A percentile compares a stretch with the other conserved stretches of the same genome.
These are phyloP conservation scores for Channallabes apus DNA, from an alignment of 2,797 vertebrate species.

Conservation along the genomic window DNA sequence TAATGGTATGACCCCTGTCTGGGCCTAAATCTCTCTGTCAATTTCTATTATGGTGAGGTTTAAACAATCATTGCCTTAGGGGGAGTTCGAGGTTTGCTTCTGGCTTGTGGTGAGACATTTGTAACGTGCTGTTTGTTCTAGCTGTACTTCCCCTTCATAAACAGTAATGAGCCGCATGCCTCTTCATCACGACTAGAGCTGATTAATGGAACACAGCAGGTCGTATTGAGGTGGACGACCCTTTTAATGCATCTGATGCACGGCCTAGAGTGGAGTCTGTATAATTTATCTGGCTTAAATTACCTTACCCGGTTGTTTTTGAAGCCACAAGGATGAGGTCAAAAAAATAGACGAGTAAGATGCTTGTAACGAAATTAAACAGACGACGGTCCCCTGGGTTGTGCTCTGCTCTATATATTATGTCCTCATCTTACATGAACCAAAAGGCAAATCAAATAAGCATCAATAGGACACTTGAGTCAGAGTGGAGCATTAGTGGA, in stretches of 20 bases:
- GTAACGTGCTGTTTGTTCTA: constrained; percentile 46
- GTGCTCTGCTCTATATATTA: constrained; percentile 20
- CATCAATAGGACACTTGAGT: constrained; percentile 30
- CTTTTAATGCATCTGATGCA: constrained; percentile 25
- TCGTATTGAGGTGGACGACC: constrained; percentile 24
- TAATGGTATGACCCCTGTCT: constrained; percentile 46
- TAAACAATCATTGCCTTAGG: constrained; percentile 42
- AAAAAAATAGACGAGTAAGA: constrained; percentile 35
- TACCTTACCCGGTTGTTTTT: constrained; percentile 26
- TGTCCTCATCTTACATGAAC: constrained; percentile 38
- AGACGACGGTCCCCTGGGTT: constrained; percentile 21
- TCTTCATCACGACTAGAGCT: constrained; percentile 36
- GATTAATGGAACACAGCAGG: constrained; percentile 48
- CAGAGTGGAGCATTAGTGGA: constrained; percentile 13
- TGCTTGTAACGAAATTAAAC: constrained; percentile 35
- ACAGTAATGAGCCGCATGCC: constrained; percentile 33
- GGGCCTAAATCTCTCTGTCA: constrained; percentile 35
- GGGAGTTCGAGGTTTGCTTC: constrained; percentile 35
- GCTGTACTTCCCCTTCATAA: constrained; percentile 42
- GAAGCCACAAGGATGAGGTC: constrained; percentile 27
- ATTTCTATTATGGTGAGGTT: constrained; percentile 40
- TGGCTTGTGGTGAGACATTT: constrained; percentile 29
- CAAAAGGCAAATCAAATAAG: constrained; percentile 39
- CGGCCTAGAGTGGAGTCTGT: constrained; percentile 9
- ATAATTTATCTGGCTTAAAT: constrained; percentile 51